Conservation (phyloP, 2,113 vertebrate species). For the Ptilonorhynchus violaceus region DNA sequence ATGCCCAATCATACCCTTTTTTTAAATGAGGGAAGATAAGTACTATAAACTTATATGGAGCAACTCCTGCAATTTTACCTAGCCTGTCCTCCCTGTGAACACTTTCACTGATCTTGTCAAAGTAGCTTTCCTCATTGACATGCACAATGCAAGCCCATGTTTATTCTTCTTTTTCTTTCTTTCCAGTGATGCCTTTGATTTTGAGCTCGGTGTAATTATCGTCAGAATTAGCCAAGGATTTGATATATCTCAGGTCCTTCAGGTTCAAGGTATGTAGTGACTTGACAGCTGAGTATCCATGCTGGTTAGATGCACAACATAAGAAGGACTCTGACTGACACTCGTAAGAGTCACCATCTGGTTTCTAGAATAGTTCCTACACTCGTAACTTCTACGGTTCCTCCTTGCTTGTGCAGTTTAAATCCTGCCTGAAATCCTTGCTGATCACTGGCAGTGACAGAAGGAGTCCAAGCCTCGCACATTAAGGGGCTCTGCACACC, state of each 20-base stretch:
- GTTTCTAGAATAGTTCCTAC: not conserved
- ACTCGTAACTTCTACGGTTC: not conserved
- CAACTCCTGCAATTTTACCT: not conserved
- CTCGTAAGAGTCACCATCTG: not conserved
- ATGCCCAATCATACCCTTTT: not conserved
- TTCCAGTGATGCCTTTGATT: slow-evolving; percentile 93
- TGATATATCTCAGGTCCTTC: slow-evolving; percentile 88
- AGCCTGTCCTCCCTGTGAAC: not conserved
- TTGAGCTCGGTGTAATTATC: slow-evolving; percentile 87
- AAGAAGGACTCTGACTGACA: not conserved
- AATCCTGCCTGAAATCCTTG: not conserved
- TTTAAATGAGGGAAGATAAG: not conserved
- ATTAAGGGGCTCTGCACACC: not conserved
- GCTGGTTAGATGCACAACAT: not conserved
- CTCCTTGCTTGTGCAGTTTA: not conserved
- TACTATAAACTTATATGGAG: not conserved
- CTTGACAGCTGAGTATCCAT: not conserved
- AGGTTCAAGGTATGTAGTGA: slow-evolving; percentile 85
- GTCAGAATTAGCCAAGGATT: slow-evolving; percentile 89
- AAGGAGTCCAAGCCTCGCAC: not conserved
- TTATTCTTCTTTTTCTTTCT: not conserved
- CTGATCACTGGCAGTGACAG: not conserved
- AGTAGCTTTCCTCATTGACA: not conserved
- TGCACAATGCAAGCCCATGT: not conserved
- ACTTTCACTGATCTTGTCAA: not conserved